These are phyloP conservation scores for Selenia dentaria DNA, from an alignment of 2,888 invertebrate species.

Conservation along the genomic window DNA sequence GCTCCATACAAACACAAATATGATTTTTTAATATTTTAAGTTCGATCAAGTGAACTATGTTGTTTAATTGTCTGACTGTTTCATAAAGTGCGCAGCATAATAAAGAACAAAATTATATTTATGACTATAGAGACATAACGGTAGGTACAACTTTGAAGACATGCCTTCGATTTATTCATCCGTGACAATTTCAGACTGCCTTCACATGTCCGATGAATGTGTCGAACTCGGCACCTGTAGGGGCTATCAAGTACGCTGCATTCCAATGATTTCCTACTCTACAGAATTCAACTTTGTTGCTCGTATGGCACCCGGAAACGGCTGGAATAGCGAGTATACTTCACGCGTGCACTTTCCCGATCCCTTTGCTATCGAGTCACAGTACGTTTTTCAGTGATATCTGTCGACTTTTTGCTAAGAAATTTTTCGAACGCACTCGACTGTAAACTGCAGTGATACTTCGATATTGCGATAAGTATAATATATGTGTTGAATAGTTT, in stretches of 20 bases:
- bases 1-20: no score
- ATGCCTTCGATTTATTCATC: constrained; percentile 4
- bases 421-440: constrained; percentile 62
- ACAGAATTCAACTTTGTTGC: constrained; percentile 42
- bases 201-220: constrained; percentile 14
- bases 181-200: constrained; percentile 7
- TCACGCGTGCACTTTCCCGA: constrained; percentile 55
- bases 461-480: constrained; percentile 14
- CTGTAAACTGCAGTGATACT: constrained; percentile 47
- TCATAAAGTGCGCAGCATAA: no score
- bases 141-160: no score
- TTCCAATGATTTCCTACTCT: constrained; percentile 25
- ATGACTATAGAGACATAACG: no score
- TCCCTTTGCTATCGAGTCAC: constrained; percentile 55
- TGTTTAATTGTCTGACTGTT: no score
- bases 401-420: constrained; percentile 50
- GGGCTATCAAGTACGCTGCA: constrained; percentile 38
- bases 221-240: constrained; percentile 26
- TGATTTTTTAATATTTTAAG: no score
- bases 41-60: no score
- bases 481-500: no score
- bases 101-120: no score
- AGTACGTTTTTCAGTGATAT: constrained; percentile 51
- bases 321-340: constrained; percentile 66
- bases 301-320: constrained; percentile 50